phyloP scores from a whole-genome alignment of 1,140 invertebrate genomes.

The Leptinotarsa undecemlineata region DNA sequence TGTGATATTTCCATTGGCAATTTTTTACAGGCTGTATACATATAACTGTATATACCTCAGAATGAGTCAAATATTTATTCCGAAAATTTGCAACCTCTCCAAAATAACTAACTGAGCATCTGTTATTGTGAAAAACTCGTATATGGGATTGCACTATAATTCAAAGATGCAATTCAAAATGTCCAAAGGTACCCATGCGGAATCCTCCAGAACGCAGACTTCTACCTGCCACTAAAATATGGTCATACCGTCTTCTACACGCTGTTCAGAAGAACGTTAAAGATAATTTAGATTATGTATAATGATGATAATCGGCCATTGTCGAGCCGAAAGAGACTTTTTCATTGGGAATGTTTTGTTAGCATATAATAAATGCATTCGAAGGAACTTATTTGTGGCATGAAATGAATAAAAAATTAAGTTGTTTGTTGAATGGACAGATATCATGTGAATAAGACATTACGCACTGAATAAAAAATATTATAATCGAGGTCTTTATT shows the following conservation, averaged over 20 bases:
- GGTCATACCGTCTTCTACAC: slow-evolving; percentile 36
- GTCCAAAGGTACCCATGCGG: slow-evolving; percentile 27
- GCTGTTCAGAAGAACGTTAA: slow-evolving; percentile 36
- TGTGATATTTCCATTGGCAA: too few relatives aligned
- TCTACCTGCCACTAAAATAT: slow-evolving; percentile 38
- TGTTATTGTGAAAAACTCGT: background rate
- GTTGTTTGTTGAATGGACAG: slow-evolving; percentile 31
- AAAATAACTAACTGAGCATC: background rate
- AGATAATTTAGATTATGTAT: slow-evolving; percentile 44
- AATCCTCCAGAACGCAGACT: slow-evolving; percentile 24
- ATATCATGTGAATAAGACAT: slow-evolving; percentile 35
- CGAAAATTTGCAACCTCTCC: too few relatives aligned
- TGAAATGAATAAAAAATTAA: slow-evolving; percentile 35
- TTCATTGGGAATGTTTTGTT: slow-evolving; percentile 39
- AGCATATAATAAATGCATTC: slow-evolving; percentile 32
- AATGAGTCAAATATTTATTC: too few relatives aligned
- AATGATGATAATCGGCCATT: slow-evolving; percentile 39
- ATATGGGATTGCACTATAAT: slow-evolving; percentile 10
- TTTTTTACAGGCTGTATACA: too few relatives aligned
- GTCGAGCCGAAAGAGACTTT: slow-evolving; percentile 32
- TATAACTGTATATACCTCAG: too few relatives aligned
- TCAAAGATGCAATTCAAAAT: slow-evolving; percentile 30
- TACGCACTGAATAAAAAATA: slow-evolving; percentile 22
- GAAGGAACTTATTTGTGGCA: slow-evolving; percentile 33
- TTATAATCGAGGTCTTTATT: slow-evolving; percentile 21